phyloP scores from a whole-genome alignment of 1,140 invertebrate species.

The Polypedilum pembai region DNA sequence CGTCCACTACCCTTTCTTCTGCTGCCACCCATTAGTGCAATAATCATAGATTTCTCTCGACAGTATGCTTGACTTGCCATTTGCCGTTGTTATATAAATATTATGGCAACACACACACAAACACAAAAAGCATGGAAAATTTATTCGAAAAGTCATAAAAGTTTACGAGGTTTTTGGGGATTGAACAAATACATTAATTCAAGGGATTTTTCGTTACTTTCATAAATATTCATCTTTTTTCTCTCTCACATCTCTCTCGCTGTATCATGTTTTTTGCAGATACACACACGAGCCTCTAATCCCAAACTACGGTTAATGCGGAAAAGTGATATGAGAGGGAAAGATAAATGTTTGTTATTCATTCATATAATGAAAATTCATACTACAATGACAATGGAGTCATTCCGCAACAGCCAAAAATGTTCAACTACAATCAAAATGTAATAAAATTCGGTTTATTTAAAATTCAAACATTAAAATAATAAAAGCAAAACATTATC shows the following conservation, averaged over 20 bases:
- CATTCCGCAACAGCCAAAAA: neutral
- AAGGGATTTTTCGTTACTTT: slow-evolving; percentile 26
- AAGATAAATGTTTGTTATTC: neutral
- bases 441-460: slow-evolving; percentile 28
- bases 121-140: neutral
- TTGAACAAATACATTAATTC: slow-evolving; percentile 28
- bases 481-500: slow-evolving; percentile 27
- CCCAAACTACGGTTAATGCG: slow-evolving; percentile 21
- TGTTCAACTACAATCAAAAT: slow-evolving; percentile 23
- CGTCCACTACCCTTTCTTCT: too few species aligned
- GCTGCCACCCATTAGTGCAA: neutral
- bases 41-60: slow-evolving; percentile 2
- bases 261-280: neutral
- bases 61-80: neutral
- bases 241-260: neutral
- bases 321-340: neutral
- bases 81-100: neutral
- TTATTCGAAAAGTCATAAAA: slow-evolving; percentile 23
- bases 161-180: slow-evolving; percentile 23
- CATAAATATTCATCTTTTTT: slow-evolving; percentile 20
- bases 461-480: slow-evolving; percentile 28
- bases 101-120: neutral
- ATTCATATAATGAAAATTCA: neutral
- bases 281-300: neutral
- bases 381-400: slow-evolving; percentile 18